Percentiles rank a stretch among this genome's conserved stretches.
These are phyloP conservation scores for Yasuhikotakia modesta DNA, from an alignment of 2,797 vertebrate genomes.

Conservation along the genomic window DNA sequence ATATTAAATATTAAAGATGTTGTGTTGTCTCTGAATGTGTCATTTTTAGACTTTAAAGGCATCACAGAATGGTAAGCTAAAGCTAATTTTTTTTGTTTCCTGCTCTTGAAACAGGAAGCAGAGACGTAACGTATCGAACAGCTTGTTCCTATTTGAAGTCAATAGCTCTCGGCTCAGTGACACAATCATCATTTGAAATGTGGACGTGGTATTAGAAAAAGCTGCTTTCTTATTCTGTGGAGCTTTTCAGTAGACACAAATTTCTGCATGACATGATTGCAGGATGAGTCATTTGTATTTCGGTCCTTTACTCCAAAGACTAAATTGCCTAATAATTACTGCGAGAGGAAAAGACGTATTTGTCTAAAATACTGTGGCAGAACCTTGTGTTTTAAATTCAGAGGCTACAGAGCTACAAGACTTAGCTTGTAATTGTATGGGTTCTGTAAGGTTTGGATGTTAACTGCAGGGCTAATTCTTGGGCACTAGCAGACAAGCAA, in stretches of 20 bases:
- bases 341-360: too few relatives aligned
- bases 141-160: neutral
- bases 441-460: conserved; percentile 18
- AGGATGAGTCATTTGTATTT: neutral
- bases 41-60: neutral
- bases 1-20: neutral
- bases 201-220: neutral
- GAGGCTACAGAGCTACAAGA: neutral
- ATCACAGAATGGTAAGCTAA: neutral
- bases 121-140: neutral
- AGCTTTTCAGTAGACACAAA: neutral
- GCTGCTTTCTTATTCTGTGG: neutral
- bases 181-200: neutral
- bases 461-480: neutral
- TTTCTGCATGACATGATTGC: neutral
- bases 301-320: neutral
- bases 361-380: neutral
- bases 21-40: neutral
- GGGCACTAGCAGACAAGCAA: conserved; percentile 3
- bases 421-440: neutral
- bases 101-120: neutral
- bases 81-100: neutral
- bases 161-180: neutral
- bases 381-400: neutral
- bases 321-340: neutral